These are phyloP conservation scores for Drosophila rufa DNA, from an alignment of 1,140 invertebrate species.

Conservation along the genomic window DNA sequence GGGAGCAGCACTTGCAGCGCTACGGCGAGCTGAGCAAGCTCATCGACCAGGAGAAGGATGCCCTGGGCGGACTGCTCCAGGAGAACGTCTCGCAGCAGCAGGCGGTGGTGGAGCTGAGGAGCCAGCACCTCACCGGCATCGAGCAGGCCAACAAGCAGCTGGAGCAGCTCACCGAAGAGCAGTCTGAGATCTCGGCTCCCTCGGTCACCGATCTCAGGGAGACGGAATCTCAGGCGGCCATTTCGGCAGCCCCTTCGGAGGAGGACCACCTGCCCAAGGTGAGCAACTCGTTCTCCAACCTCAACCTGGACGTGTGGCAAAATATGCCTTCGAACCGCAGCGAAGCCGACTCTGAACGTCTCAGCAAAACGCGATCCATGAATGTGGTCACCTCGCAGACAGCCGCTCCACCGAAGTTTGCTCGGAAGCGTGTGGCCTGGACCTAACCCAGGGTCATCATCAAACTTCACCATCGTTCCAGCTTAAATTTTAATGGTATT, in stretches of 20 bases:
- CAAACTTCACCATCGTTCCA: conserved; percentile 5
- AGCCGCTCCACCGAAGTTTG: conserved; percentile 69
- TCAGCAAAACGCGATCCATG: conserved; percentile 63
- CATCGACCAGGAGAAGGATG: conserved; percentile 54
- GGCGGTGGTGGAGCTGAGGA: conserved; percentile 80
- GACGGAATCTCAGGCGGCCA: neutral
- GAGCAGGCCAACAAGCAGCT: conserved; percentile 85
- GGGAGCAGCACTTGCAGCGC: conserved; percentile 67
- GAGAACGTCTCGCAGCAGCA: conserved; percentile 83
- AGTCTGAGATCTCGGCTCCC: conserved; percentile 4
- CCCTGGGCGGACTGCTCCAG: conserved; percentile 61
- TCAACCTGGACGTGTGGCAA: conserved; percentile 77
- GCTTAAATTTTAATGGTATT: conserved; percentile 64
- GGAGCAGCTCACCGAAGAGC: conserved; percentile 76
- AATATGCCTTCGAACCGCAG: conserved; percentile 56
- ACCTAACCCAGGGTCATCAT: conserved; percentile 27
- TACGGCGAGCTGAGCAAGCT: conserved; percentile 55
- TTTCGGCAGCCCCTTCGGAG: neutral
- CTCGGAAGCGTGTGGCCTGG: conserved; percentile 79
- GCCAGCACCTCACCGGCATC: conserved; percentile 82
- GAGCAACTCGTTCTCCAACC: conserved; percentile 67
- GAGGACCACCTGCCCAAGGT: conserved; percentile 46
- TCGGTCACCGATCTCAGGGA: neutral
- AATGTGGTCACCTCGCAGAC: conserved; percentile 69
- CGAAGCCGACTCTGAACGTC: conserved; percentile 43